Evolutionary conservation across 2,113 vertebrate species (phyloP), one percentile per base, ranked within the genome.

Genomic region (Rousettus leschenaultii): DNA sequence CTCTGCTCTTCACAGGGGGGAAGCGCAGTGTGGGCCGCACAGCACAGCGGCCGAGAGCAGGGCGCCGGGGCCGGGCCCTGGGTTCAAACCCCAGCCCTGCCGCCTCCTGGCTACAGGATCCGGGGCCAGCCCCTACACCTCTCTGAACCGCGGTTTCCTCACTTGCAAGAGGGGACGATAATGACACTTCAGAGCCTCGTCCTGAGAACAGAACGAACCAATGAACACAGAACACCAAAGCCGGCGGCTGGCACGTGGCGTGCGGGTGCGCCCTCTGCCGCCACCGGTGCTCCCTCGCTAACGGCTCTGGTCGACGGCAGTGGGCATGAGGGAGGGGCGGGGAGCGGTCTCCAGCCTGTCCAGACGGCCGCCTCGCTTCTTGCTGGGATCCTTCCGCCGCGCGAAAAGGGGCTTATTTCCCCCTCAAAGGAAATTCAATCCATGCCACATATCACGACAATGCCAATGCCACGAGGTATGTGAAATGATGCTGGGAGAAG

Each of bases 201-300:
- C 51, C 89, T 7, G 21, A n/a, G 38, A 43, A 35, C 26, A 28
- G 21, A 24, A 33, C 1, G 28, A 33, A 40, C 24, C 24, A 2
- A 24, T 0, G 13, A 16, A 1, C 6, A 0, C 10, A 2, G 43
- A 11, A 5, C 78, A 6, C 55, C 0, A 0, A 11, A 18, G 10
- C 55, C 45, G 2, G n/a, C 0, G 38, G 55, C 77, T 0, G 43
- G 22, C 30, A 9, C 28, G 0, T 0, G 66, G 0, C 0, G 0
- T 4, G 0, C 13, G 3, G 40, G 3, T 0, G 61, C 0, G 9
- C 61, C 0, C 0, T 5, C 40, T 8, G 71, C 26, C n/a, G 0
- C 1, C 0, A 0, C 5, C 0, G 19, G 3, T 2, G 33, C 4
- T 15, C 53, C 19, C 0, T 0, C 1, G 22, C 13, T 12, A 10